Base-by-base conservation (phyloP, 2,113 vertebrate genomes). In the Oryzias celebensis region DNA sequence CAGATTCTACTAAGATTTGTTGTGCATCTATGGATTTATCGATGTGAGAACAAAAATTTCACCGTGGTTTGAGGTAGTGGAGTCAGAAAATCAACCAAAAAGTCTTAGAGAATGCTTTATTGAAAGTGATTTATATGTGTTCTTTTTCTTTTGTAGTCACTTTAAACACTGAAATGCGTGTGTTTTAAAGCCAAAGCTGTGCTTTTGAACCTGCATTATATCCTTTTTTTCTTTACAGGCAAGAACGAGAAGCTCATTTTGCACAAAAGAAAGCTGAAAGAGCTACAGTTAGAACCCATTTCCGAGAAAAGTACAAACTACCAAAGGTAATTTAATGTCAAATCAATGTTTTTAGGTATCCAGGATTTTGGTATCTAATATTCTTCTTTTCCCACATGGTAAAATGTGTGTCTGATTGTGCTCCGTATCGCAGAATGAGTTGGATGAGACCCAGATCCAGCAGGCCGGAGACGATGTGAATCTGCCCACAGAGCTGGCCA, bases 191-290 rank as follows among this genome's bases (percentile, higher is more conserved):
- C 14, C 16, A 45, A 17, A 45, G 16, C 15, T 15, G 44, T 17
- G 15, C 5, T 16, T 17, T 45, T 48, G 2, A 58, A 43, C n/a
- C 4, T 26, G 17, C 4, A 15, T 54, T 36, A 74, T 65, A 36
- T 47, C 23, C 52, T 3, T 2, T 58, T 62, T 76, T 36, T 10
- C 36, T 43, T 70, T 44, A 0, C 89, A 98, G 97, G 87, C 93
- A 95, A 91, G 97, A 98, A 81, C 88, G 97, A 73, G 97, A 99
- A 36, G 94, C 95, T 2, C 70, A 83, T 71, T 98, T 97, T 75
- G 93, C 94, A 14, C 96, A 98, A 88, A 94, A 94, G 86, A 99
- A 98, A 86, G 97, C 96, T 0, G 97, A 98, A 85, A 88, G 97
- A 60, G 97, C 97, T 47, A 98, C 96, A 0, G 83, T 99, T 60